phyloP scores from a whole-genome alignment of 2,797 vertebrate genomes.

The Craterocephalus amniculus region DNA sequence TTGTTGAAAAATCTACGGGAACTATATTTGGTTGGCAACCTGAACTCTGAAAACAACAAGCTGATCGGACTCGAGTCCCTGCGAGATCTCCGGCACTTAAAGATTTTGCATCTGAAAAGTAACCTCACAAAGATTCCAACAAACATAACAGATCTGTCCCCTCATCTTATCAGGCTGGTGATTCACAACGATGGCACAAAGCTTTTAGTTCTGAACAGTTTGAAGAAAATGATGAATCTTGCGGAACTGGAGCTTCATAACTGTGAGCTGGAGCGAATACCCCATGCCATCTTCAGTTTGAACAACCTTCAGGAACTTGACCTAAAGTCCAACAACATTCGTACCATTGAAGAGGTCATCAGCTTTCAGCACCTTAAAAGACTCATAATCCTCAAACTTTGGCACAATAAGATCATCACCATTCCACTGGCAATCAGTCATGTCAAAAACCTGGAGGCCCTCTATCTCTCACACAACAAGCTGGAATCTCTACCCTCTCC shows the following conservation, averaged over 20 bases:
- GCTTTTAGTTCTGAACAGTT: conserved; percentile 94
- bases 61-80: conserved; percentile 98
- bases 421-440: conserved; percentile 95
- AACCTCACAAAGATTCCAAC: conserved; percentile 98
- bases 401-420: conserved; percentile 97
- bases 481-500: conserved; percentile 91
- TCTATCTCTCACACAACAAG: conserved; percentile 98
- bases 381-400: conserved; percentile 95
- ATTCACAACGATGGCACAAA: conserved; percentile 98
- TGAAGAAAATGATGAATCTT: conserved; percentile 99
- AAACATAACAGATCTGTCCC: conserved; percentile 97
- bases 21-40: conserved; percentile 93
- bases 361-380: conserved; percentile 99
- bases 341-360: conserved; percentile 97
- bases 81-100: conserved; percentile 93
- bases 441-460: conserved; percentile 94
- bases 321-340: conserved; percentile 96
- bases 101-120: conserved; percentile 95
- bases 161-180: conserved; percentile 93
- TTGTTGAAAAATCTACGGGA: conserved; percentile 94
- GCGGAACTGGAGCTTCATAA: conserved; percentile 94
- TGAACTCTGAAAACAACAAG: conserved; percentile 99
- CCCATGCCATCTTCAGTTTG: conserved; percentile 97
- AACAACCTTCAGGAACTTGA: conserved; percentile 96
- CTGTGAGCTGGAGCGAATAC: conserved; percentile 97